Percentiles rank a stretch among this genome's conserved stretches.
Conservation (phyloP, 1,140 invertebrate genomes). For the Archivesica marissinica region DNA sequence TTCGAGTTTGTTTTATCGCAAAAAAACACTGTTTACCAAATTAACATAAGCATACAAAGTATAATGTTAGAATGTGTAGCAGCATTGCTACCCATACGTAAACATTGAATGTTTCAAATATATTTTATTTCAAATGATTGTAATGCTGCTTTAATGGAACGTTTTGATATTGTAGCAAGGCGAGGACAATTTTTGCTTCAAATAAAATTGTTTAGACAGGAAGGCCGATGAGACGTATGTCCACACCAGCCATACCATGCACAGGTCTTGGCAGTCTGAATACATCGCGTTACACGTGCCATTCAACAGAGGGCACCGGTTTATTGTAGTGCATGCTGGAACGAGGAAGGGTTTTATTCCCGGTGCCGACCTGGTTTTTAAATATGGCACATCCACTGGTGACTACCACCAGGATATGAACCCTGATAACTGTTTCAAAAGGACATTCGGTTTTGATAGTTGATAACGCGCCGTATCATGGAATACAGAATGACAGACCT, state of each 20-base stretch:
- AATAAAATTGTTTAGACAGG: neutral
- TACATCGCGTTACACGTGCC: neutral
- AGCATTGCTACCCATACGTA: no score
- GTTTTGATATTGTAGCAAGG: neutral
- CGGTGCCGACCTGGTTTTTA: neutral
- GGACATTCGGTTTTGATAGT: neutral
- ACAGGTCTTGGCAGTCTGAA: neutral
- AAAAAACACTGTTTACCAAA: no score
- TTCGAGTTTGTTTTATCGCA: no score
- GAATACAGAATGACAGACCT: neutral
- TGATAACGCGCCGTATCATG: neutral
- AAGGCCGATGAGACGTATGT: neutral
- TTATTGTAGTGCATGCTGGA: conserved; percentile 4
- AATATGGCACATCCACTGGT: neutral
- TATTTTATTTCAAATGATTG: no score
- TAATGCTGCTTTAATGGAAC: neutral
- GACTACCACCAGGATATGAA: conserved; percentile 5
- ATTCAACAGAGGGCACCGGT: neutral
- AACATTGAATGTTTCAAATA: no score
- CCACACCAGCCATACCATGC: neutral
- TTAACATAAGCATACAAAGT: no score
- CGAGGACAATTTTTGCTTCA: neutral
- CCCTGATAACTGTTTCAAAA: neutral
- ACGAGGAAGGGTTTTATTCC: neutral
- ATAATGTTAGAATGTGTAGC: no score